A percentile compares a stretch with the other conserved stretches of the same genome.
Conservation (phyloP, 2,888 invertebrate species). For the Pristionchus exspectatus region DNA sequence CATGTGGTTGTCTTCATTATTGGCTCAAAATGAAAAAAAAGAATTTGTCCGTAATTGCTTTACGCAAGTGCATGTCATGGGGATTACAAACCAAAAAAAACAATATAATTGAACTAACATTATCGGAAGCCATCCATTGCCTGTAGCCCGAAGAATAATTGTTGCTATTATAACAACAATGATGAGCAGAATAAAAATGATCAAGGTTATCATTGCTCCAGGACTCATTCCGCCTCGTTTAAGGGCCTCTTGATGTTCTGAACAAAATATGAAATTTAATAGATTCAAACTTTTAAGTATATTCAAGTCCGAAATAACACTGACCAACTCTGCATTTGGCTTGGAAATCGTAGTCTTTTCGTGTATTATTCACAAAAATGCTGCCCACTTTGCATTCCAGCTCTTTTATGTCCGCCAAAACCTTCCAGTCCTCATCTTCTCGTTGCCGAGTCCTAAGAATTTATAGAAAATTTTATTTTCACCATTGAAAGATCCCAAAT, state of each 20-base stretch:
- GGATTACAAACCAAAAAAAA: too few relatives aligned
- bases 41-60: too few relatives aligned
- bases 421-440: not conserved
- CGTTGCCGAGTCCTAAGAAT: not conserved
- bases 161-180: not conserved
- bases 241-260: not conserved
- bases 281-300: not conserved
- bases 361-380: not conserved
- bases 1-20: not conserved
- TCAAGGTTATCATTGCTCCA: not conserved
- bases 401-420: not conserved
- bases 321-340: not conserved
- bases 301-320: not conserved
- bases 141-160: not conserved
- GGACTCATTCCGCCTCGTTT: not conserved
- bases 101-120: not conserved
- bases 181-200: not conserved
- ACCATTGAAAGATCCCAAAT: not conserved
- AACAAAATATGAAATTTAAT: not conserved
- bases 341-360: not conserved
- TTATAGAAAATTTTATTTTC: not conserved
- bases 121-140: not conserved
- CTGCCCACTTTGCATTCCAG: not conserved
- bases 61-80: too few relatives aligned
- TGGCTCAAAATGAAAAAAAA: too few relatives aligned